Evolutionary conservation across 2,797 vertebrate species (phyloP).

Genomic region (Anabas testudineus): DNA sequence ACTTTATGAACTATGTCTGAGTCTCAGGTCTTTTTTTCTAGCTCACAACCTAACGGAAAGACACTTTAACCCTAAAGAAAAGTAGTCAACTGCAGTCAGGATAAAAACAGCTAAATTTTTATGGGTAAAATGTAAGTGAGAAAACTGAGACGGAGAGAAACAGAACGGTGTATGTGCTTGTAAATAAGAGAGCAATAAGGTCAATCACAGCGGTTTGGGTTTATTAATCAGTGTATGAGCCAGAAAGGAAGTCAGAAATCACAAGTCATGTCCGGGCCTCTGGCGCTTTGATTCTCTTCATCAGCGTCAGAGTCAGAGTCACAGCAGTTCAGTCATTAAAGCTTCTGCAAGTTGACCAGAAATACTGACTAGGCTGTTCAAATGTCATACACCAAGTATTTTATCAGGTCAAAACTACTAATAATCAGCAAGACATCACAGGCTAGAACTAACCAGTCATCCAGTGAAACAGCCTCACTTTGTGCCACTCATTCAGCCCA

Average conservation of each 20-base stretch:
- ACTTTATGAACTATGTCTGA: neutral
- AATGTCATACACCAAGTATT: neutral
- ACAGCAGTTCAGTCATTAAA: neutral
- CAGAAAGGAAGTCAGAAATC: constrained; percentile 12
- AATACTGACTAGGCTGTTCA: too few species aligned
- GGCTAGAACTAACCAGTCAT: neutral
- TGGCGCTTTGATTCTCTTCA: neutral
- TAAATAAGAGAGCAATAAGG: neutral
- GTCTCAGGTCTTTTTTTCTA: neutral
- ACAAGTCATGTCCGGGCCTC: neutral
- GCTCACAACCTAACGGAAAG: neutral
- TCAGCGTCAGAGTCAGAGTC: constrained; percentile 12
- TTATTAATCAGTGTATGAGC: constrained; percentile 1
- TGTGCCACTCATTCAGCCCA: neutral
- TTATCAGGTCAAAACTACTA: neutral
- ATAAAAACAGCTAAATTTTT: neutral
- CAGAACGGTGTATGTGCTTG: constrained; percentile 10
- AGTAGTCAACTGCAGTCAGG: neutral
- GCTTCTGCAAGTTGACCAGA: neutral
- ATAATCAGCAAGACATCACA: neutral
- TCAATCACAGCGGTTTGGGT: neutral
- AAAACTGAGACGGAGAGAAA: neutral
- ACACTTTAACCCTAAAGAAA: neutral
- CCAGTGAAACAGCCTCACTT: neutral
- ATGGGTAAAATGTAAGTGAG: constrained; percentile 5